phyloP scores from a whole-genome alignment of 2,797 vertebrate species.

The Propithecus perrieri region DNA sequence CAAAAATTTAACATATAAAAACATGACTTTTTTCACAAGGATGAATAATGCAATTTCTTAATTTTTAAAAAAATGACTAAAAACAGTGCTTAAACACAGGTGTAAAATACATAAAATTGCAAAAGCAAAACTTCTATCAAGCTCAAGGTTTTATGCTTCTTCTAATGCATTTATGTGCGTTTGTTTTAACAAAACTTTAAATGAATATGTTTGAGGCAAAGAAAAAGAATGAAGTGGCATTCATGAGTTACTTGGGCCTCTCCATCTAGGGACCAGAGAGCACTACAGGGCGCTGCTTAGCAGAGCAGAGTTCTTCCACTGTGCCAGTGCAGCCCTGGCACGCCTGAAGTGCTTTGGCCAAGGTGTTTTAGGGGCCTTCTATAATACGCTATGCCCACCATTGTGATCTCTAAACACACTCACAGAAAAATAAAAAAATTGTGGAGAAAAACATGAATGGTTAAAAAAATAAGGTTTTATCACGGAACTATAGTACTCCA shows the following conservation, averaged over 20 bases:
- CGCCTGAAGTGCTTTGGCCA: background rate
- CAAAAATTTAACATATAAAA: background rate
- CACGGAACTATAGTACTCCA: background rate
- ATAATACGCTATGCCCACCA: too few relatives aligned
- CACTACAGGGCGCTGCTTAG: accelerated
- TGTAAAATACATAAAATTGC: background rate
- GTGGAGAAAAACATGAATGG: background rate
- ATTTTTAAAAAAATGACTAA: background rate
- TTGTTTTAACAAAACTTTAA: background rate
- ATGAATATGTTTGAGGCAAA: background rate
- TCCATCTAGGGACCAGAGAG: background rate
- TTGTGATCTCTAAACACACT: background rate
- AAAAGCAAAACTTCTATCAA: background rate
- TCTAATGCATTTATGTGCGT: background rate
- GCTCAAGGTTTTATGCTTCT: background rate
- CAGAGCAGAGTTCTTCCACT: too few relatives aligned
- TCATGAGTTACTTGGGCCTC: too few relatives aligned
- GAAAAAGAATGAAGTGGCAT: background rate
- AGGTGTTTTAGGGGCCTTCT: background rate
- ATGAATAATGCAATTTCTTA: background rate
- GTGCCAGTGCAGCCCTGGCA: background rate
- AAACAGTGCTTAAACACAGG: background rate
- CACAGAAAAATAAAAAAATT: background rate
- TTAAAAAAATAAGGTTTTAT: background rate
- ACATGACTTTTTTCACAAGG: background rate